These are phyloP conservation scores for Neomonachus schauinslandi DNA, from an alignment of 2,113 vertebrate genomes.

Conservation along the genomic window DNA sequence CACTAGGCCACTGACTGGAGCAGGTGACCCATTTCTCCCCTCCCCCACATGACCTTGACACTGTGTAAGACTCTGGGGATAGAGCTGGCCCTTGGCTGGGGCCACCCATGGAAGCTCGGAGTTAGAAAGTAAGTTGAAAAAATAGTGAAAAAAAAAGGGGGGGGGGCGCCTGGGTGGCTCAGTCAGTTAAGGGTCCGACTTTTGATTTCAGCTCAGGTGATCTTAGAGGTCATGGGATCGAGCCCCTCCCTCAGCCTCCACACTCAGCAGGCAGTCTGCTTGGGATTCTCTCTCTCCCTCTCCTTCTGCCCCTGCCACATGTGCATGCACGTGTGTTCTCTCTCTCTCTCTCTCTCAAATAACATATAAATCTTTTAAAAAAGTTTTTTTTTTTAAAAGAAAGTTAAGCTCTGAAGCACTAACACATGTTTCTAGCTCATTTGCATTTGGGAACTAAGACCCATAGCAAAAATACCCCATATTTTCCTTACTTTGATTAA, in stretches of 20 bases:
- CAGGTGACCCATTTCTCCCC: not conserved
- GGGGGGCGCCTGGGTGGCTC: not conserved
- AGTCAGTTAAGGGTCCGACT: not conserved
- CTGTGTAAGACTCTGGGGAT: not conserved
- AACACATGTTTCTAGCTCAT: not conserved
- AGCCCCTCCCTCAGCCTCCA: not conserved
- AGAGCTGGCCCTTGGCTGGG: not conserved
- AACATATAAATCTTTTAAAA: not conserved
- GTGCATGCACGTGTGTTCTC: not conserved
- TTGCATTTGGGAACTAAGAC: not conserved
- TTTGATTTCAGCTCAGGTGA: not conserved
- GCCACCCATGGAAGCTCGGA: not conserved
- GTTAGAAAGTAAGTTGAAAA: not conserved
- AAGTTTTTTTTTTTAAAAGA: not conserved
- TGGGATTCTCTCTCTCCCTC: not conserved
- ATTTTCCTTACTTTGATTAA: slow-evolving; percentile 21
- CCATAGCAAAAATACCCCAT: not conserved
- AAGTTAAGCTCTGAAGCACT: not conserved
- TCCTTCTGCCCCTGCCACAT: no score
- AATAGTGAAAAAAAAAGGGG: not conserved
- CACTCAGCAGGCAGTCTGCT: not conserved
- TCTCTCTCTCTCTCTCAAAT: not conserved
- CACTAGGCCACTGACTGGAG: not conserved
- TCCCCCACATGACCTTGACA: not conserved
- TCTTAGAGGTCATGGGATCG: not conserved